These are phyloP conservation scores for Bovichtus diacanthus DNA, from an alignment of 2,797 vertebrate species.

Conservation along the genomic window DNA sequence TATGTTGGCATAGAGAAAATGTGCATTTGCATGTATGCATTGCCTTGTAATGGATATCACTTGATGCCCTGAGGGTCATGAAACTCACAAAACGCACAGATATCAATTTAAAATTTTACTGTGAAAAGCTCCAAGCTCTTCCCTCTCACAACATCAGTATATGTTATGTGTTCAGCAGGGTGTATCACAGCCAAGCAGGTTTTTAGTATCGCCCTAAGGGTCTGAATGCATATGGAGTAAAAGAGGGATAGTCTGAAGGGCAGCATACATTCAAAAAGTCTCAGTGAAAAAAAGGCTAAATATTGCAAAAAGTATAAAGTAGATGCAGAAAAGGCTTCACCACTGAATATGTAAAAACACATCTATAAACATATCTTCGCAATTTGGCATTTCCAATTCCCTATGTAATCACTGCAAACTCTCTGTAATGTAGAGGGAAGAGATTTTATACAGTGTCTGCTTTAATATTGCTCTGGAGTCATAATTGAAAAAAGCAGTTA, in stretches of 20 bases:
- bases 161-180: not conserved
- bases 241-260: not conserved
- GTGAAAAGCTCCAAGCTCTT: not conserved
- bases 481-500: not conserved
- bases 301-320: not conserved
- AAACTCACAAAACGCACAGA: not conserved
- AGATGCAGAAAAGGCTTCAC: not conserved
- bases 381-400: not conserved
- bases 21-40: not conserved
- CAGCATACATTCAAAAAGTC: conserved; percentile 5
- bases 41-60: not conserved
- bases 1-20: not conserved
- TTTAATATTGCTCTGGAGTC: not conserved
- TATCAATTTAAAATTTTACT: conserved; percentile 8
- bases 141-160: not conserved
- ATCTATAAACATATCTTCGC: not conserved
- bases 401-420: not conserved
- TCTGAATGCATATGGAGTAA: not conserved
- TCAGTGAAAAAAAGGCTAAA: not conserved
- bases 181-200: not conserved
- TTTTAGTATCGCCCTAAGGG: not conserved
- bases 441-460: not conserved
- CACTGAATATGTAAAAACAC: not conserved
- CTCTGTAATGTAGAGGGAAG: not conserved
- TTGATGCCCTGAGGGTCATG: not conserved